Percentiles rank a stretch among this genome's conserved stretches.
phyloP scores from a whole-genome alignment of 2,888 invertebrate genomes.

The Schizaphis graminum region DNA sequence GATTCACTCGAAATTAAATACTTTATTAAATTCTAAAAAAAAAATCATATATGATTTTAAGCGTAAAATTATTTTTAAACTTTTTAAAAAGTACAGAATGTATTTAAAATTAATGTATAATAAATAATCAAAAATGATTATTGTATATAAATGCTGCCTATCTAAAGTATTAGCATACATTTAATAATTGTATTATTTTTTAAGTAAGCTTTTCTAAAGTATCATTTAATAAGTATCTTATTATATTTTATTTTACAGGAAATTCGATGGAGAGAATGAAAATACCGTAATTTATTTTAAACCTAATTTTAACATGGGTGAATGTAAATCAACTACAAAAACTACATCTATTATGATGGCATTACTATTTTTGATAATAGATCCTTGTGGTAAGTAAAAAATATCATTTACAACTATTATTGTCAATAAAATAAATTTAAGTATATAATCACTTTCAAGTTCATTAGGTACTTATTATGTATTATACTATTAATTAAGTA shows the following conservation, averaged over 20 bases:
- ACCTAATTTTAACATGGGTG: conserved; percentile 1
- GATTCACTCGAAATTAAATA: background rate
- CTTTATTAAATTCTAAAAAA: background rate
- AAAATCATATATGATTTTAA: background rate
- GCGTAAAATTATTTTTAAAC: background rate
- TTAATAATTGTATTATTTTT: background rate
- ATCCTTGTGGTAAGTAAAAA: conserved; percentile 26
- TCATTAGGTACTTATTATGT: background rate
- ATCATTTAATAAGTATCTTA: background rate
- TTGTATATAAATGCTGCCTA: background rate
- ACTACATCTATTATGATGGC: background rate
- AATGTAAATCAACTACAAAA: background rate
- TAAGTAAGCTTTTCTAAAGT: background rate
- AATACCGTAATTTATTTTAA: background rate
- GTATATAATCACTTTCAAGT: background rate
- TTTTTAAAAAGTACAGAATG: background rate
- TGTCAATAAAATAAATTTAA: background rate
- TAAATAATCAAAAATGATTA: background rate
- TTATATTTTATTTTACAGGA: conserved; percentile 13
- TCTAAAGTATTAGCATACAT: background rate
- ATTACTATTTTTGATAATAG: conserved; percentile 19
- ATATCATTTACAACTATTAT: background rate
- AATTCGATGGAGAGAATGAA: conserved; percentile 32
- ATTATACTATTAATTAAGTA: background rate
- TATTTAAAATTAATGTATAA: background rate